Evolutionary conservation across 2,113 vertebrate species (phyloP).

Genomic region (Tragelaphus buxtoni): DNA sequence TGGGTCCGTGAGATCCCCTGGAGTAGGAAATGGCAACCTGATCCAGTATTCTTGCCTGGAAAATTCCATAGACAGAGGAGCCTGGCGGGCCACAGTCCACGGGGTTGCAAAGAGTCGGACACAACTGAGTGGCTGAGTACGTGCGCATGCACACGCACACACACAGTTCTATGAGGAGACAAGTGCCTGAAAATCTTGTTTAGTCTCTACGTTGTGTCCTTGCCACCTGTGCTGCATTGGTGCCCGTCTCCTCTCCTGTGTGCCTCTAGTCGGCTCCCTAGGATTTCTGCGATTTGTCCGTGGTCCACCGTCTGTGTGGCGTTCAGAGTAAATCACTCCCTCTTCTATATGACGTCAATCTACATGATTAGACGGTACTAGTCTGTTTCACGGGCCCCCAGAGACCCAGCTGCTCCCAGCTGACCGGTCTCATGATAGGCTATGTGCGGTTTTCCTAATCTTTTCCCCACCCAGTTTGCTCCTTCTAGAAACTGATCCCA

Average conservation of each 20-base stretch:
- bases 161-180: background rate
- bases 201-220: background rate
- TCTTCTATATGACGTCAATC: background rate
- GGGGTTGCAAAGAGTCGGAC: background rate
- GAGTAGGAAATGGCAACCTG: background rate
- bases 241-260: background rate
- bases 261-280: background rate
- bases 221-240: background rate
- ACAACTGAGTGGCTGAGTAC: background rate
- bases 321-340: background rate
- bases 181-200: background rate
- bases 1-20: background rate
- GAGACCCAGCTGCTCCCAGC: background rate
- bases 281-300: background rate
- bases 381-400: background rate
- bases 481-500: background rate
- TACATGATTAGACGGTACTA: background rate
- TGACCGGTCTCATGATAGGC: background rate
- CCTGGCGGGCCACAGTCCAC: background rate
- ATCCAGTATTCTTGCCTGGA: background rate
- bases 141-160: rapidly evolving
- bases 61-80: background rate
- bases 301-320: background rate
- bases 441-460: background rate
- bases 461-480: background rate